Evolutionary conservation across 64 coral and sea anemone species (phyloP), one percentile per base, ranked within the genome.

Genomic region (Dendrophyllia cribrosa): DNA sequence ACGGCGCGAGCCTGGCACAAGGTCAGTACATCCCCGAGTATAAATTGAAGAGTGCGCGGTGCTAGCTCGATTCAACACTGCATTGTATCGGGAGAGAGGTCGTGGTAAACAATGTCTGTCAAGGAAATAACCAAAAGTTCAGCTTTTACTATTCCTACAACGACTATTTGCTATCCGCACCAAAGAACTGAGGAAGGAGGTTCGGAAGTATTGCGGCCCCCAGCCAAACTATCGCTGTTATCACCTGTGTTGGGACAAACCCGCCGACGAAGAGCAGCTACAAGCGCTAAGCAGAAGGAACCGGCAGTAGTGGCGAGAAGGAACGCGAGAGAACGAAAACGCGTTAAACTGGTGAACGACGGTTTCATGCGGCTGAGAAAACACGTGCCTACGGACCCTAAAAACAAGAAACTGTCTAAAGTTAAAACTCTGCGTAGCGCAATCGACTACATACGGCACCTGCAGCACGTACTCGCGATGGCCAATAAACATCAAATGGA

Each of bases 341-440:
- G 97, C 88, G 97, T 99, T 23, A 99, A 99, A 89, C 88, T 99
- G 20, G 97, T 99, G 6, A 99, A 99, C 63, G 97, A 99, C 72
- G 97, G 97, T 45, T 99, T 99, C 83, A 91, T 93, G 76, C 87
- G 97, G 3, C 76, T 99, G 43, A 77, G 97, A 76, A 99, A 99
- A 91, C 97, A 99, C 74, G 97, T 99, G 44, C 97, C 97, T 16
- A 99, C 97, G 67, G 97, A 99, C 50, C 97, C 97, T 43, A 99
- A 99, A 79, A 99, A 99, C 78, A 99, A 99, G 88, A 99, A 99
- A 96, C 68, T 99, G 80, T 96, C 94, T 25, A 99, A 99, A 94
- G 97, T 99, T 66, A 99, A 99, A 87, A 99, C 97, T 13, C 75
- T 99, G 43, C 94, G 97, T n/a, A 99, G 97, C 79, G 97, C 97